Percentiles rank a stretch among this genome's conserved stretches.
phyloP scores from a whole-genome alignment of 2,797 vertebrate species.

The Neosalanx taihuensis region DNA sequence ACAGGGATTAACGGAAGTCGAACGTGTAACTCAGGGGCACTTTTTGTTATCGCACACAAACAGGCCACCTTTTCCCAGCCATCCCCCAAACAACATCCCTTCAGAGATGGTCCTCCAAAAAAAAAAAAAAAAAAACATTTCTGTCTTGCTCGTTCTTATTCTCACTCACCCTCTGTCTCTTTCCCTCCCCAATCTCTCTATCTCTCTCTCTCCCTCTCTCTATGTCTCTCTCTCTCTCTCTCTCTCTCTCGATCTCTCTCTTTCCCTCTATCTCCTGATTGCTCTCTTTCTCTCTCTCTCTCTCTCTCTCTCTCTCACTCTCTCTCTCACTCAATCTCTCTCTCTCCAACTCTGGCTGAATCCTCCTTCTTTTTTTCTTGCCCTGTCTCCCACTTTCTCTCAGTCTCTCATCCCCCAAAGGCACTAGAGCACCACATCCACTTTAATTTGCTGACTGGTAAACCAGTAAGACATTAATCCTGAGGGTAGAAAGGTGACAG shows the following conservation, averaged over 20 bases:
- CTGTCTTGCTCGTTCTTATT: neutral
- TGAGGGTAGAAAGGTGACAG: neutral
- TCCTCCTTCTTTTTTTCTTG: neutral
- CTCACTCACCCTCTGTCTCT: neutral
- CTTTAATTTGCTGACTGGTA: neutral
- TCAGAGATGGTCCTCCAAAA: slow-evolving; percentile 31
- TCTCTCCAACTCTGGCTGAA: neutral
- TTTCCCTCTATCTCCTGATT: too few relatives aligned
- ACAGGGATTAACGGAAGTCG: slow-evolving; percentile 60
- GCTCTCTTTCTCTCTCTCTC: too few relatives aligned
- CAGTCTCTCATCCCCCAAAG: neutral
- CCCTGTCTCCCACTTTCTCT: neutral
- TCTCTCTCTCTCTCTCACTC: neutral
- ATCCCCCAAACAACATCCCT: slow-evolving; percentile 33
- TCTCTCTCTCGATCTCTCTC: too few relatives aligned
- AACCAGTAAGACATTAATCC: slow-evolving; percentile 7
- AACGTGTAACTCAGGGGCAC: slow-evolving; percentile 48
- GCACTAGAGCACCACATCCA: neutral
- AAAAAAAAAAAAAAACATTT: neutral
- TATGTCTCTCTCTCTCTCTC: neutral
- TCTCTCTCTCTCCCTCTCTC: neutral
- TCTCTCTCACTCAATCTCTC: too few relatives aligned
- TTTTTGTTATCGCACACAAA: slow-evolving; percentile 59
- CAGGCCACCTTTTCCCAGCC: slow-evolving; percentile 38
- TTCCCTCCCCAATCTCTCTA: too few relatives aligned